Evolutionary conservation across 2,113 vertebrate genomes (phyloP), one percentile per base, ranked within the genome.

Genomic region (Gymnarchus niloticus): DNA sequence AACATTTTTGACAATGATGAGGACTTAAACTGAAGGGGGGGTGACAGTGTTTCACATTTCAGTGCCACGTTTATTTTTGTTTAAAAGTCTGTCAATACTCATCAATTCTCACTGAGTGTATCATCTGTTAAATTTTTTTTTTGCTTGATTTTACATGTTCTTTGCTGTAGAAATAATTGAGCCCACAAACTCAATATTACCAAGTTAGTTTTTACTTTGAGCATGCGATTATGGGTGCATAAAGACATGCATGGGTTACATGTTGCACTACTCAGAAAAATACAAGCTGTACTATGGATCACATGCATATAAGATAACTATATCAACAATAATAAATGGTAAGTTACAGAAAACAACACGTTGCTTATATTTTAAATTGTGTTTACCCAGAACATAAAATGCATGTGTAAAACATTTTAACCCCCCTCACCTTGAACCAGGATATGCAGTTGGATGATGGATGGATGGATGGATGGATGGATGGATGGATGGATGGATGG

Each of bases 131-230:
- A 12, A 73, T 73, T 37, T 73, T 73, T n/a, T 37, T 41, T 73
- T 73, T 73, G 65, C 89, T 90, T 77, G 90, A 86, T 90, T 94
- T 84, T 88, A 90, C 94, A 90, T 92, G 89, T 89, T 88, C 89
- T 90, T 90, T 94, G 91, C 89, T 94, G 89, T 96, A 96, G 95
- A 95, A 94, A 94, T 96, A 94, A 96, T 93, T 92, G 94, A 96
- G 93, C 93, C 93, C 91, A 95, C 95, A 91, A 96, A 95, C 94
- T 96, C 96, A 89, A 95, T 96, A 91, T 94, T 95, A 92, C 96
- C 96, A 96, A 96, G 96, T 97, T 93, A 96, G 96, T 96, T 95
- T 93, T 88, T 88, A 48, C 87, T 88, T 88, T 84, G 86, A 88
- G 91, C 93, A 86, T 93, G 93, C 85, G 65, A 81, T 87, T 86